Percentiles rank a stretch among this genome's conserved stretches.
Evolutionary conservation across 2,888 invertebrate species (phyloP).

Genomic region (Germaria angustata): DNA sequence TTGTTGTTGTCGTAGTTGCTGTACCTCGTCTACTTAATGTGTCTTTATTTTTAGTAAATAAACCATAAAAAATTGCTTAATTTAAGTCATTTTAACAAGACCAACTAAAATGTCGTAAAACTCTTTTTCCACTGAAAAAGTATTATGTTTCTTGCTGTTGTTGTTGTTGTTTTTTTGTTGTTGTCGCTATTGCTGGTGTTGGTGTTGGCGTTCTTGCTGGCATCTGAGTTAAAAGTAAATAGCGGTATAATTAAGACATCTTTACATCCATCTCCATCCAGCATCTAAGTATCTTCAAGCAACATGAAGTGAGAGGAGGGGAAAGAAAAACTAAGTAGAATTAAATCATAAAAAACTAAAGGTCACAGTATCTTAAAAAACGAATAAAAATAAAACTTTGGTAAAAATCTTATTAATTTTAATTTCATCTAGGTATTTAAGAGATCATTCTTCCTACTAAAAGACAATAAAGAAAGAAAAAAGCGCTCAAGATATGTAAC

Average conservation of each 20-base stretch:
- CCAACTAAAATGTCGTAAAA: constrained; percentile 57
- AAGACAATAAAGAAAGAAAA: background rate
- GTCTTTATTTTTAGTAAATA: constrained; percentile 69
- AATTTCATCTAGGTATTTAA: constrained; percentile 15
- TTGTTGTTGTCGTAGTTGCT: background rate
- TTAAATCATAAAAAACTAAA: constrained; percentile 44
- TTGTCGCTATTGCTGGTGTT: background rate
- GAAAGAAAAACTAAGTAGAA: constrained; percentile 21
- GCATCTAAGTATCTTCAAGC: too few relatives aligned
- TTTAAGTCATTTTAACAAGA: constrained; percentile 67
- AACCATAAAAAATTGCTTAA: constrained; percentile 78
- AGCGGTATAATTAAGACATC: constrained; percentile 65
- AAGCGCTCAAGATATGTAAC: background rate
- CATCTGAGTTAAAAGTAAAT: constrained; percentile 55
- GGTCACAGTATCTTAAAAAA: constrained; percentile 38
- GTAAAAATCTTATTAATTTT: constrained; percentile 40
- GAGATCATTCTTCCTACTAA: constrained; percentile 19
- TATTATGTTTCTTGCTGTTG: background rate
- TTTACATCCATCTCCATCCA: constrained; percentile 35
- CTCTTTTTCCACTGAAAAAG: constrained; percentile 30
- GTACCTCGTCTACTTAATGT: constrained; percentile 31
- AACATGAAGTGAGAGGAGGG: background rate
- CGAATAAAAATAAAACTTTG: constrained; percentile 2
- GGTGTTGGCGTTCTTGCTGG: background rate
- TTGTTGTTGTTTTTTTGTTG: background rate